Percentiles rank a stretch among this genome's conserved stretches.
Evolutionary conservation across 2,888 invertebrate genomes (phyloP).

Genomic region (Mythimna lalbum): DNA sequence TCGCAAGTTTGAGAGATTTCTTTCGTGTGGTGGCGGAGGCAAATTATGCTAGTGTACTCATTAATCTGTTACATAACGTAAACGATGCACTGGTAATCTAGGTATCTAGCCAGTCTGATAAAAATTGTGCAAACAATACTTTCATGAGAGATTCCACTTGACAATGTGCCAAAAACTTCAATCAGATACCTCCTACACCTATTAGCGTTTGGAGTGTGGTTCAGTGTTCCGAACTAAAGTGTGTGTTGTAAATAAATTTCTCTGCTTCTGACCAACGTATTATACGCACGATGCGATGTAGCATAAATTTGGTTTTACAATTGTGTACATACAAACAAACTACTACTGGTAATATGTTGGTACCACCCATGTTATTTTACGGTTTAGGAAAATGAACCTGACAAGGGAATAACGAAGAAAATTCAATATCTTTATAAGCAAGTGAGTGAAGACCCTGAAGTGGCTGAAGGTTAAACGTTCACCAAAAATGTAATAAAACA

Average conservation of each 20-base stretch:
- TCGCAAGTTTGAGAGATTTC: neutral
- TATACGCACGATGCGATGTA: slow-evolving; percentile 19
- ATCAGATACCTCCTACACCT: slow-evolving; percentile 12
- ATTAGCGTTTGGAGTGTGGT: neutral
- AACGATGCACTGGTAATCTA: neutral
- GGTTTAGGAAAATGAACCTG: neutral
- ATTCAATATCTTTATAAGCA: slow-evolving; percentile 11
- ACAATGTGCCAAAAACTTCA: slow-evolving; percentile 35
- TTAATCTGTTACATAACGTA: slow-evolving; percentile 10
- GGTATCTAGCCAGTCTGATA: slow-evolving; percentile 8
- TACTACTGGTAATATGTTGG: slow-evolving; percentile 23
- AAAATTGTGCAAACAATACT: slow-evolving; percentile 28
- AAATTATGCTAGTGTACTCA: neutral
- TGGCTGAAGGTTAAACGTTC: slow-evolving; percentile 50
- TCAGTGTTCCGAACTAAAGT: neutral
- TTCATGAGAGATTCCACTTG: slow-evolving; percentile 35
- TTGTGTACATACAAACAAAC: slow-evolving; percentile 44
- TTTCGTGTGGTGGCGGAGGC: slow-evolving; percentile 1
- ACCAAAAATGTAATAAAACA: slow-evolving; percentile 18
- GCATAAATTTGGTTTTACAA: slow-evolving; percentile 24
- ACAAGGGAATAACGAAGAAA: neutral
- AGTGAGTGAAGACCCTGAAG: slow-evolving; percentile 29
- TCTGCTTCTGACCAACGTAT: slow-evolving; percentile 2
- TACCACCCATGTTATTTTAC: slow-evolving; percentile 17
- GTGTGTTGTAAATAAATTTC: slow-evolving; percentile 13